phyloP scores from a whole-genome alignment of 2,888 invertebrate species.

The Hofmannophila pseudospretella region DNA sequence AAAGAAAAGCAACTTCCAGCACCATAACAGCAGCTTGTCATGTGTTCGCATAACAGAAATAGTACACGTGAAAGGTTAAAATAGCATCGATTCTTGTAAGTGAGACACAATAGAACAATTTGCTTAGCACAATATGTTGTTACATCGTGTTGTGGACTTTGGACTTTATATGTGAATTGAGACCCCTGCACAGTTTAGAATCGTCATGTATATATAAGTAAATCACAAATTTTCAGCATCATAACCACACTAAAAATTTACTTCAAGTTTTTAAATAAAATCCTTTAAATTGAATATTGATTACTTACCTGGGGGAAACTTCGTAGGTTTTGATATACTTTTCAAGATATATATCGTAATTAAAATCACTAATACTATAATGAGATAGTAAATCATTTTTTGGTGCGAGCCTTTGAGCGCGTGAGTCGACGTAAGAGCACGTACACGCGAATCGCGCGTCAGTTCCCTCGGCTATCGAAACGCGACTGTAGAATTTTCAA shows the following conservation, averaged over 20 bases:
- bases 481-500: conserved; percentile 21
- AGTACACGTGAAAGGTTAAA: conserved; percentile 9
- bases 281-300: neutral
- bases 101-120: neutral
- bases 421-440: conserved; percentile 12
- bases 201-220: no score
- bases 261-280: neutral
- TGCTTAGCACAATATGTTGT: neutral
- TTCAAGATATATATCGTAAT: conserved; percentile 18
- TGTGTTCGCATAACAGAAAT: conserved; percentile 11
- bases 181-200: no score
- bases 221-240: no score
- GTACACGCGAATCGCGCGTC: conserved; percentile 14
- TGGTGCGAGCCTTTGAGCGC: conserved; percentile 12
- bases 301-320: conserved; percentile 6
- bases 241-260: no score
- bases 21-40: no score
- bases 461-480: conserved; percentile 25
- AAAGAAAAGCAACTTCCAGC: no score
- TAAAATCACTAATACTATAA: conserved; percentile 21
- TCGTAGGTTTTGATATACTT: neutral
- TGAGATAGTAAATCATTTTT: conserved; percentile 21
- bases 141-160: neutral
- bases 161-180: neutral
- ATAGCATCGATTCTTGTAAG: conserved; percentile 5